Percentiles rank a stretch among this genome's conserved stretches.
Evolutionary conservation across 2,888 invertebrate species (phyloP).

Genomic region (Tipula vernalis): DNA sequence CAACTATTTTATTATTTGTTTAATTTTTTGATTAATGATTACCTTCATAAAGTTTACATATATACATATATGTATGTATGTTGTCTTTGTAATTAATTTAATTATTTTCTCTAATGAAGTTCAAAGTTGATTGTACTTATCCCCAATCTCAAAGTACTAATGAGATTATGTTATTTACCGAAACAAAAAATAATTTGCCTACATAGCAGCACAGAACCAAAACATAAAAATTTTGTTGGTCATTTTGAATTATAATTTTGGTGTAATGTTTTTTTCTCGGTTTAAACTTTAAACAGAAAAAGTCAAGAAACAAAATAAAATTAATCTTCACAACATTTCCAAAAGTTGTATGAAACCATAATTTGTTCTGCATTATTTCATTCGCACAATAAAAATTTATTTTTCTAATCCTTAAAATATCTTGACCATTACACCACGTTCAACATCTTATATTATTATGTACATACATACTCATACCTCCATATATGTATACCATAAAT

Average conservation of each 20-base stretch:
- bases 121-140: not conserved
- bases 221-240: not conserved
- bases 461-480: not conserved
- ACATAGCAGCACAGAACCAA: not conserved
- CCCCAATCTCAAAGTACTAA: not conserved
- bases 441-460: not conserved
- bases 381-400: not conserved
- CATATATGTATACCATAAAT: not conserved
- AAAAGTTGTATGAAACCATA: not conserved
- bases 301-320: not conserved
- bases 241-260: not conserved
- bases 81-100: not conserved
- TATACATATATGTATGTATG: not conserved
- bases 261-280: not conserved
- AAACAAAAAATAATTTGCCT: not conserved
- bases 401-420: not conserved
- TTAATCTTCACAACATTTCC: not conserved
- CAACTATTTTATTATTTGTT: not conserved
- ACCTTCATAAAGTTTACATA: not conserved
- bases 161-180: not conserved
- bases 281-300: not conserved
- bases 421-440: not conserved
- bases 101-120: not conserved
- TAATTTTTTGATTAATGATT: not conserved
- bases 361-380: slow-evolving; percentile 4